Evolutionary conservation across 2,113 vertebrate species (phyloP).

Genomic region (Anarhynchus alexandrinus): DNA sequence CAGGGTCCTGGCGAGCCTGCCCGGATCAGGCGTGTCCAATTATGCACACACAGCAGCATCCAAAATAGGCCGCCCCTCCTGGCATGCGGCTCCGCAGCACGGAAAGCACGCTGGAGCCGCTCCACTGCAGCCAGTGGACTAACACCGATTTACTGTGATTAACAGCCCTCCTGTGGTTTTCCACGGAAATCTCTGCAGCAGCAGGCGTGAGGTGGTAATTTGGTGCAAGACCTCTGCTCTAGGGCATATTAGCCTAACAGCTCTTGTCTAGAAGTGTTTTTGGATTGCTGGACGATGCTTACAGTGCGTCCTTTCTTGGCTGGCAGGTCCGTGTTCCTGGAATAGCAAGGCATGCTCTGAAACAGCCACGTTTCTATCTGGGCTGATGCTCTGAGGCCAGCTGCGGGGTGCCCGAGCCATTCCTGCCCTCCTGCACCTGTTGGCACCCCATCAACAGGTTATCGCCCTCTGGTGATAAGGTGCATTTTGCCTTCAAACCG

Average conservation of each 20-base stretch:
- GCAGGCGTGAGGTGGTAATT: not conserved
- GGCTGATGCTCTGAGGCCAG: not conserved
- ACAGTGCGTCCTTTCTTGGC: not conserved
- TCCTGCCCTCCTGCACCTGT: not conserved
- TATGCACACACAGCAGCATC: not conserved
- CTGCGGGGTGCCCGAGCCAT: accelerated
- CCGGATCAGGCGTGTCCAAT: accelerated
- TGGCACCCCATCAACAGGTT: not conserved
- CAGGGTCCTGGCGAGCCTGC: not conserved
- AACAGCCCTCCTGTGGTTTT: not conserved
- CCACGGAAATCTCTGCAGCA: not conserved
- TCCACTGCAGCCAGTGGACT: not conserved
- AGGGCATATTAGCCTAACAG: not conserved
- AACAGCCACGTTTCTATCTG: not conserved
- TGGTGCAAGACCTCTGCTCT: not conserved
- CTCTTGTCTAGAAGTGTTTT: not conserved
- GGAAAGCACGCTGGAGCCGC: accelerated
- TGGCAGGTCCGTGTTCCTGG: not conserved
- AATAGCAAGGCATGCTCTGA: not conserved
- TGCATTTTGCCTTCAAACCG: not conserved
- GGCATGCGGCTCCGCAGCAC: not conserved
- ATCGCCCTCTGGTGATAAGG: not conserved
- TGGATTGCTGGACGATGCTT: not conserved
- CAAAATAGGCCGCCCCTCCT: not conserved
- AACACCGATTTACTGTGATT: not conserved